These are phyloP conservation scores for Mesembrinibis cayennensis DNA, from an alignment of 2,113 vertebrate species.

Conservation along the genomic window DNA sequence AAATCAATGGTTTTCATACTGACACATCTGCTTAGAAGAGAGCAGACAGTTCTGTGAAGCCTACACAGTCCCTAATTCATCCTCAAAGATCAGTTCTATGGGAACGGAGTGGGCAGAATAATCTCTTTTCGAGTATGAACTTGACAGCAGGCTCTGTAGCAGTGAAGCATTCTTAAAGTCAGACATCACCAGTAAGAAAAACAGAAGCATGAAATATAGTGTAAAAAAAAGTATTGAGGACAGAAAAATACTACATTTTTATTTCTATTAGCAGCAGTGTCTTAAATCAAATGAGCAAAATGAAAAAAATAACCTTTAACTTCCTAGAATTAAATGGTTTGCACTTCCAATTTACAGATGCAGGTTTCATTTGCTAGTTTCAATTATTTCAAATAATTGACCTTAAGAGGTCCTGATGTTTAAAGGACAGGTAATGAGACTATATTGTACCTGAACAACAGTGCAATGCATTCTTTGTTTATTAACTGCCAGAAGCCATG, in stretches of 20 bases:
- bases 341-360: background rate
- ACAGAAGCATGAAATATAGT: background rate
- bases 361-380: background rate
- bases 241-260: background rate
- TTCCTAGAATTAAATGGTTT: background rate
- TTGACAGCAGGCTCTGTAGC: background rate
- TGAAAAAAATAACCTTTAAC: background rate
- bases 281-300: background rate
- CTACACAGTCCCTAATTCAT: background rate
- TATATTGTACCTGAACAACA: background rate
- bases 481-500: background rate
- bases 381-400: background rate
- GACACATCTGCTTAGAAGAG: background rate
- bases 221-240: background rate
- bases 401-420: background rate
- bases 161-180: background rate
- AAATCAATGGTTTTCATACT: background rate
- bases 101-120: background rate
- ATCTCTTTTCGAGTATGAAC: background rate
- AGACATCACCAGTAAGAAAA: background rate
- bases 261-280: background rate
- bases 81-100: background rate
- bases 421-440: background rate
- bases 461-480: background rate
- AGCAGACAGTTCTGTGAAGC: background rate